Percentiles rank a stretch among this genome's conserved stretches.
Conservation (phyloP, 2,888 invertebrate genomes). For the Ochlodes sylvanus region DNA sequence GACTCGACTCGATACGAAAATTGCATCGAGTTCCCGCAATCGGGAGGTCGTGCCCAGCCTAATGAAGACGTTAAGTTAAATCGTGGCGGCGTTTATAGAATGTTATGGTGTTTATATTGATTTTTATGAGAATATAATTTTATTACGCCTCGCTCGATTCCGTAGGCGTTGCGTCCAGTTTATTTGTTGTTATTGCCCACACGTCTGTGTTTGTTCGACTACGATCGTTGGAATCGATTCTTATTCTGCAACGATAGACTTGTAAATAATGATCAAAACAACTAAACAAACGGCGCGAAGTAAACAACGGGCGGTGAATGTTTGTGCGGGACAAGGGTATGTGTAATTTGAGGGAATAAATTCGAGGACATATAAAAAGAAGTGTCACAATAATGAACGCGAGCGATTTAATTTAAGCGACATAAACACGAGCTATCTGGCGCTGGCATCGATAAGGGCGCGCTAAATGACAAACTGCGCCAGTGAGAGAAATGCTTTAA, state of each 20-base stretch:
- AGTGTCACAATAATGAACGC: constrained; percentile 78
- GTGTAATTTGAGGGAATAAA: constrained; percentile 64
- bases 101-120: constrained; percentile 76
- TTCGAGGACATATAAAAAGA: constrained; percentile 71
- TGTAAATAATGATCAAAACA: constrained; percentile 53
- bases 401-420: constrained; percentile 81
- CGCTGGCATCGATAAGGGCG: constrained; percentile 79
- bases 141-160: constrained; percentile 55
- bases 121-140: constrained; percentile 78
- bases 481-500: constrained; percentile 74
- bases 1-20: constrained; percentile 68
- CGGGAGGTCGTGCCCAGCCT: constrained; percentile 73
- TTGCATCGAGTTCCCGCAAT: constrained; percentile 69
- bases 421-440: constrained; percentile 80
- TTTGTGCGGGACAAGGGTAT: constrained; percentile 43
- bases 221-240: constrained; percentile 48
- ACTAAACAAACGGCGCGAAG: constrained; percentile 46
- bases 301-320: constrained; percentile 46
- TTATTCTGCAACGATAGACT: constrained; percentile 46
- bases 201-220: constrained; percentile 36
- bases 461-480: constrained; percentile 81
- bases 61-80: constrained; percentile 82
- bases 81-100: constrained; percentile 69
- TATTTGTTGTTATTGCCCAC: constrained; percentile 51
- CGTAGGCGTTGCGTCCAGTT: constrained; percentile 54